Conservation (phyloP, 2,113 vertebrate species). For the Galemys pyrenaicus region DNA sequence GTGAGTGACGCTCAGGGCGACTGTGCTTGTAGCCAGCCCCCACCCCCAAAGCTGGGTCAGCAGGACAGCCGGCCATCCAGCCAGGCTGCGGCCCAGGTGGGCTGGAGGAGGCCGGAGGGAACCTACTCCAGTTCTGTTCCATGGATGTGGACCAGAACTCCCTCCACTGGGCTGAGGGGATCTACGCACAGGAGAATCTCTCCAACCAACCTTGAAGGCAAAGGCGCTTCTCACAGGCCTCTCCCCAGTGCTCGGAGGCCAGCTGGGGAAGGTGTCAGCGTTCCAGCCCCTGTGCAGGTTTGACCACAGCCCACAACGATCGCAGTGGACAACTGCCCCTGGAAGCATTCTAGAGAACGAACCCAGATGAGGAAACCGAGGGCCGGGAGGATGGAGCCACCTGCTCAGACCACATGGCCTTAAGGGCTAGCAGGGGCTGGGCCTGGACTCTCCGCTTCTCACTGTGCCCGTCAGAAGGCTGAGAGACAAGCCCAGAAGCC, state of each 20-base stretch:
- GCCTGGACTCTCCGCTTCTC: background rate
- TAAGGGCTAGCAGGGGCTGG: background rate
- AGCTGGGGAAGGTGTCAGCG: conserved; percentile 62
- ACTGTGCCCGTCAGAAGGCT: background rate
- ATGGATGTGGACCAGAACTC: background rate
- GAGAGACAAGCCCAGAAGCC: background rate
- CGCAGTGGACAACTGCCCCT: conserved; percentile 77
- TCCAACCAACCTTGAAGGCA: background rate
- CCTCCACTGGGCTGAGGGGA: rapidly evolving
- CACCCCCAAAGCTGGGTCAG: background rate
- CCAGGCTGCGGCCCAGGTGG: background rate
- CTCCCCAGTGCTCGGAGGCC: background rate
- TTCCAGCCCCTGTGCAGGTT: conserved; percentile 86
- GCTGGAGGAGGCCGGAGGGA: background rate
- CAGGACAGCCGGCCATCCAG: rapidly evolving
- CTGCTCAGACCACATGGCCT: background rate
- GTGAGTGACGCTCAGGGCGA: too few relatives aligned
- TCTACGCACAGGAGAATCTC: too few relatives aligned
- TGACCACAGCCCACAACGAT: conserved; percentile 89
- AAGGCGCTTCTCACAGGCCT: rapidly evolving
- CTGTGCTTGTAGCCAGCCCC: too few relatives aligned
- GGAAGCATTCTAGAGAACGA: too few relatives aligned
- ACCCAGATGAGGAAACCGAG: background rate
- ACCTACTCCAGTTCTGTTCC: background rate
- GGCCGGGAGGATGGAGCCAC: background rate